Evolutionary conservation across 2,888 invertebrate species (phyloP).

Genomic region (Onthophagus sagittarius): DNA sequence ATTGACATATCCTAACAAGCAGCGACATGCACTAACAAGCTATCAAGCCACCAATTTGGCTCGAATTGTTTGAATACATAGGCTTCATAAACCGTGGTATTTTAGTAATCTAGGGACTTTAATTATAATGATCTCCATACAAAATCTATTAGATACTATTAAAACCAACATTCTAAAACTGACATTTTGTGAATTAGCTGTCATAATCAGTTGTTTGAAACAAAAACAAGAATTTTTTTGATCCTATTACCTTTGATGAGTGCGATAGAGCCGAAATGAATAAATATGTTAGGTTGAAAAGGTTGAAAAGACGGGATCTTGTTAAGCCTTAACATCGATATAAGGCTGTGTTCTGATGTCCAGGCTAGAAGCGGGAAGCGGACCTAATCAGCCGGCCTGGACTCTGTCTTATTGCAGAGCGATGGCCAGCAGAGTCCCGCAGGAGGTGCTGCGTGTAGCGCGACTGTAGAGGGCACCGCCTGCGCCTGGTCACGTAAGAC

Average conservation of each 20-base stretch:
- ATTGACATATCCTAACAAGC: too few relatives aligned
- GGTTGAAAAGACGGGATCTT: neutral
- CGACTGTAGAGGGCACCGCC: conserved; percentile 60
- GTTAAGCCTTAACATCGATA: neutral
- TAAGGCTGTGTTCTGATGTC: conserved; percentile 2
- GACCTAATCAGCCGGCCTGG: conserved; percentile 22
- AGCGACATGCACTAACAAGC: too few relatives aligned
- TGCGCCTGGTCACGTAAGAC: conserved; percentile 48
- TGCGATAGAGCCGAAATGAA: too few relatives aligned
- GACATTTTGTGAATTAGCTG: too few relatives aligned
- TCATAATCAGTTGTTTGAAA: too few relatives aligned
- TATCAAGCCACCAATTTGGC: too few relatives aligned
- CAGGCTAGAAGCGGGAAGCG: conserved; percentile 27
- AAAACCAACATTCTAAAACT: neutral
- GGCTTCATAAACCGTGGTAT: too few relatives aligned
- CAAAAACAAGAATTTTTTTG: neutral
- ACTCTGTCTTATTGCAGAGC: conserved; percentile 58
- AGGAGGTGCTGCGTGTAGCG: conserved; percentile 61
- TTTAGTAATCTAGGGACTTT: too few relatives aligned
- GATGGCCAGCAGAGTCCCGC: conserved; percentile 44
- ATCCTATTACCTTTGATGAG: neutral
- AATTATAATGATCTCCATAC: too few relatives aligned
- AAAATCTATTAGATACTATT: too few relatives aligned
- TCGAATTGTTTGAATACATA: too few relatives aligned
- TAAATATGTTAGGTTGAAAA: too few relatives aligned